Evolutionary conservation across 1,140 invertebrate species (phyloP), one percentile per base, ranked within the genome.

Genomic region (Leptinotarsa undecemlineata): DNA sequence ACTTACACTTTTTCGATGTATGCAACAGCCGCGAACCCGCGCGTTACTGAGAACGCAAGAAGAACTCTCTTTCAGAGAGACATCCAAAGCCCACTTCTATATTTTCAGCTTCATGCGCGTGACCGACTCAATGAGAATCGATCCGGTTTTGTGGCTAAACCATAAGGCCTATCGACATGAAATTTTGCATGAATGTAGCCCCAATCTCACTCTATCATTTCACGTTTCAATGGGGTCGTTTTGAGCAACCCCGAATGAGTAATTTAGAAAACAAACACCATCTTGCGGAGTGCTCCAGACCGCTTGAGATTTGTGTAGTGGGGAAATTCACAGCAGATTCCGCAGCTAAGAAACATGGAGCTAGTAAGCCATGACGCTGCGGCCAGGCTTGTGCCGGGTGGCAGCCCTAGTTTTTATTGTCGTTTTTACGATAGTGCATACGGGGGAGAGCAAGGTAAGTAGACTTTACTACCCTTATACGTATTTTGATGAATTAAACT

Each of bases 331-430:
- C 74, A 77, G 72, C 78, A 68, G 76, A 73, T 75, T 76, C 70
- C 72, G 76, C 76, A 76, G 78, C 80, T 76, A 72, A 74, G 79
- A 80, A 83, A 82, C 78, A 83, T 83, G 83, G 79, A 80, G 77
- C 83, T 76, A 85, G 84, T 85, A 81, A 57, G 82, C 84, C 76
- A 84, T 85, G 82, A 81, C 82, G 83, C 82, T 79, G 82, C 83
- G 82, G 79, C 79, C 78, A 79, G 81, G 82, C 79, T 81, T 80
- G 80, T 82, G 83, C 81, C 81, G 82, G 82, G 78, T 80, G 76
- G 72, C 81, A 68, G 83, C 81, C 82, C 81, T 82, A 77, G 81
- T 78, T 66, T 68, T 83, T 78, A 74, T 82, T 74, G 71, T 83
- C 72, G 70, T 82, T 79, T 80, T 83, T 75, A 75, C 77, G 76